Evolutionary conservation across 2,888 invertebrate species (phyloP).

Genomic region (Eurois occulta): DNA sequence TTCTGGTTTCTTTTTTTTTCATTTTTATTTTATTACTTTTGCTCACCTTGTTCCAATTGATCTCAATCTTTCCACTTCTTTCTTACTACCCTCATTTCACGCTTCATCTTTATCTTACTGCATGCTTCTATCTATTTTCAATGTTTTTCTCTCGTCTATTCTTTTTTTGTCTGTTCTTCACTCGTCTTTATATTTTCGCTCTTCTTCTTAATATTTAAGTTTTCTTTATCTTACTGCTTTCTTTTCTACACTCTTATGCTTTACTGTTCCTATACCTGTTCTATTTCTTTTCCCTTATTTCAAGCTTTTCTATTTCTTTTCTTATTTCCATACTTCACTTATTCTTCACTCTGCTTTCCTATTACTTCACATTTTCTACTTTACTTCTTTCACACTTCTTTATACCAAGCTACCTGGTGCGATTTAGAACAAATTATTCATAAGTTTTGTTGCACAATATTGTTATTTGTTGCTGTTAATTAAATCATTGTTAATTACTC

Average conservation of each 20-base stretch:
- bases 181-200: background rate
- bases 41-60: background rate
- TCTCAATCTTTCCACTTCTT: background rate
- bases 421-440: slow-evolving; percentile 72
- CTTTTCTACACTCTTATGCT: background rate
- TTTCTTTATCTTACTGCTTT: slow-evolving; percentile 4
- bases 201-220: background rate
- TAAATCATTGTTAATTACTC: slow-evolving; percentile 73
- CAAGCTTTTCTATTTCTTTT: slow-evolving; percentile 1
- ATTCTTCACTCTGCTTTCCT: slow-evolving; percentile 5
- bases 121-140: slow-evolving; percentile 9
- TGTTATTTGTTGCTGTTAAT: slow-evolving; percentile 76
- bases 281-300: background rate
- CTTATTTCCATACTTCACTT: background rate
- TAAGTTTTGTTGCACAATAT: slow-evolving; percentile 72
- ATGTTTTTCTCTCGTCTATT: background rate
- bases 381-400: slow-evolving; percentile 10
- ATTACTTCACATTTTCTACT: background rate
- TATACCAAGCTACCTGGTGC: slow-evolving; percentile 79
- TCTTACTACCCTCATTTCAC: background rate
- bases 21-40: background rate
- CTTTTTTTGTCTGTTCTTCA: background rate
- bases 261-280: background rate
- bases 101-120: background rate
- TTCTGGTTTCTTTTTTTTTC: background rate